Evolutionary conservation across 1,140 invertebrate species (phyloP), one percentile per base, ranked within the genome.

Genomic region (Pseudoatta argentina): DNA sequence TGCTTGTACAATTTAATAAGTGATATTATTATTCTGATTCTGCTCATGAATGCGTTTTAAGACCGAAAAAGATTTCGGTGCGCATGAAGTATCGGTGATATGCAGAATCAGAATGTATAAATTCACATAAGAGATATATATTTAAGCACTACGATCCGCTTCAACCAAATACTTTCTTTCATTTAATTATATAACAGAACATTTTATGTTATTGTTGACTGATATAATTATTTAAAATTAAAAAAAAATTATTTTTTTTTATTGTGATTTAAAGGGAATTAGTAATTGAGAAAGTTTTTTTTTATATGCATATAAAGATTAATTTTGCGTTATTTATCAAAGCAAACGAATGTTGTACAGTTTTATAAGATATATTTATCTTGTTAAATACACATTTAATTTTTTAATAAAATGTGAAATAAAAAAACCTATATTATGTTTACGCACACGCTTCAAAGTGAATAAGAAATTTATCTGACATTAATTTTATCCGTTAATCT

Each of bases 381-480:
- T 51, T 51, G 4, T 57, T 51, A 24, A 10, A 78, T 34, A 61
- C 21, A 76, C 24, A 24, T 78, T 75, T 51, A 63, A 5, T 71
- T 71, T 71, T 81, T 44, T 44, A 81, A 81, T 81, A 71, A 81
- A 81, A 81, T 71, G 14, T 30, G 18, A 5, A 57, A 81, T 27
- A 57, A 44, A 71, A 48, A 57, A 24, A 21, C 55, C 34, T n/a
- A 76, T 39, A 57, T 79, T 57, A 39, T 81, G 3, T 79, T 57
- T 71, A 34, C 18, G 48, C n/a, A n/a, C 10, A 21, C 16, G 18
- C 7, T 64, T 69, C n/a, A 61, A 83, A 61, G 55, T 73, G 69
- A 61, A 82, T 12, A n/a, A 48, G 34, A 73, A 34, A 61, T 73
- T 73, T 34, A 61, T 63, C 55, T 73, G 27, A 27, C 44, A 83